Evolutionary conservation across 2,888 invertebrate species (phyloP), one percentile per base, ranked within the genome.

Genomic region (Drosophila setosimentum): DNA sequence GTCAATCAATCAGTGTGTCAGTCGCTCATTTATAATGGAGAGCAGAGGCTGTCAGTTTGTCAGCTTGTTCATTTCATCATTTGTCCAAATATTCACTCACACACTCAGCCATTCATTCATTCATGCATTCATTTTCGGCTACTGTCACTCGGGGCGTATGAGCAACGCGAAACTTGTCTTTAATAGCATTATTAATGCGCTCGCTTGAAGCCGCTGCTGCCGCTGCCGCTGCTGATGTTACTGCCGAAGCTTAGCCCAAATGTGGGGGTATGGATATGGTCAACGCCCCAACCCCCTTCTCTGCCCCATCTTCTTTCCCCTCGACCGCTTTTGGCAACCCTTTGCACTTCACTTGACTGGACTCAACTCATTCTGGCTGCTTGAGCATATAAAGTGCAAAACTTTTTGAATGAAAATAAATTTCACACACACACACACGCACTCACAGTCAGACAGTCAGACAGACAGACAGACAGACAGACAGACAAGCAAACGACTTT

Each of bases 381-480:
- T 65, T 75, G 70, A 75, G 79, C 78, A 78, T 68, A 68, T 74
- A 70, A 80, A 82, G 79, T 82, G 73, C 72, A 79, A 87, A 88
- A 88, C 78, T 87, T 90, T 89, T 88, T 88, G 87, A 90, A 88
- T 88, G 87, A 88, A 88, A 90, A 90, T 87, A 86, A 87, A 90
- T 87, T 89, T 90, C 83, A 75, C 76, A 89, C 78, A 77, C 78
- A 67, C 68, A 65, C 35, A 55, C 37, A 55, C 45, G 45, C 32
- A 50, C 53, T 32, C 32, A 50, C 51, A 29, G 10, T 33, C 24
- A 27, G 58, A 30, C 55, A 49, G 54, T 18, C 35, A 16, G n/a
- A 2, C 40, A 8, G 32, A n/a, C 29, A 16, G 42, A 7, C 13
- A 21, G 42, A 0, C 21, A 21, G 42, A 21, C 13, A 24, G 45